Evolutionary conservation across 2,888 invertebrate genomes (phyloP), one percentile per base, ranked within the genome.

Genomic region (Andrena flavipes): DNA sequence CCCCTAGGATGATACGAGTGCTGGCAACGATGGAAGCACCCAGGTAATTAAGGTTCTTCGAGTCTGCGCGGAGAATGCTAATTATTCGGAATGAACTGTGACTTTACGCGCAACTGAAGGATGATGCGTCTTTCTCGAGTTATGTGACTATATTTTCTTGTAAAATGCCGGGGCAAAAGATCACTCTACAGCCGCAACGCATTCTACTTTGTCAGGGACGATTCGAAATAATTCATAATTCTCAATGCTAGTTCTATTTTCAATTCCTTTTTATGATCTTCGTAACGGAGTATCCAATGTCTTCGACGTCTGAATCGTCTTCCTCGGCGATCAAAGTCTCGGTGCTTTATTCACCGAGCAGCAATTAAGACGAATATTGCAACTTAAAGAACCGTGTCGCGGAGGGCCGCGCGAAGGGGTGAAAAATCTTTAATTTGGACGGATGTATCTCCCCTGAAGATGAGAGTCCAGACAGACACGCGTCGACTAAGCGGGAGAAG

Each of bases 381-480:
- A 69, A 64, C 51, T 63, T 51, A 79, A 78, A 72, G 79, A 49
- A 48, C 26, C 62, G 67, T 48, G n/a, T 16, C 20, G 62, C 30
- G 49, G 42, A 48, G 60, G 20, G 10, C 33, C 67, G 7, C 54
- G 20, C 16, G n/a, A 69, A 64, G 73, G 81, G 69, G 62, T 59
- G 65, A 78, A 71, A 77, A 74, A 82, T 83, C 82, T 81, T 82
- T 84, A 63, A 78, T 78, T 84, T 69, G 70, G 72, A 63, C 76
- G 72, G 67, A 65, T 80, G 77, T 82, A 75, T 84, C 85, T 80
- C 72, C 74, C 75, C 79, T 70, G 59, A 65, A 73, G 74, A 63
- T 35, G 76, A 76, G 68, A 26, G 69, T 76, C 76, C 80, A 87
- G 82, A 87, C 84, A 78, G 78, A 77, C 80, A 74, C 67, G 67